Evolutionary conservation across 1,140 invertebrate genomes (phyloP).

Genomic region (Berghia stephanieae): DNA sequence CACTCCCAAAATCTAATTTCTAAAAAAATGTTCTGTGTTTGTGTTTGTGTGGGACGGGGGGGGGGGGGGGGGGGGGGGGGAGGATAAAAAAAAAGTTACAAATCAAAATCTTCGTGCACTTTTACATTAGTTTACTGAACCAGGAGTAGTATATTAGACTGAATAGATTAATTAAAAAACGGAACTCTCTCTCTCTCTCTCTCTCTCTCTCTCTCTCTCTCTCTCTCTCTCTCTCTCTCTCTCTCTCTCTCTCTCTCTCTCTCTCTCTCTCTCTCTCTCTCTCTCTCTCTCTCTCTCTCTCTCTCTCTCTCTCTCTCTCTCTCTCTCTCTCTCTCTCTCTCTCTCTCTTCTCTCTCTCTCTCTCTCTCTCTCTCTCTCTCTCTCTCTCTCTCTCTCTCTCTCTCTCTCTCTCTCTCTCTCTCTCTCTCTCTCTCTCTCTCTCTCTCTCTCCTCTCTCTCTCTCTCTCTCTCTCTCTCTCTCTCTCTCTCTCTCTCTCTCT

Average conservation of each 20-base stretch:
- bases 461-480: no score
- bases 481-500: not conserved
- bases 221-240: not conserved
- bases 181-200: not conserved
- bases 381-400: not conserved
- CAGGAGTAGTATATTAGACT: no score
- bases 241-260: not conserved
- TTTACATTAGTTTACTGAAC: no score
- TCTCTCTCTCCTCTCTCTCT: not conserved
- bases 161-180: no score
- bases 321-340: not conserved
- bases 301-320: no score
- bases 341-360: not conserved
- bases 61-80: no score
- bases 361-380: slow-evolving; percentile 11
- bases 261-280: not conserved
- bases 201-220: slow-evolving; percentile 9
- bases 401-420: not conserved
- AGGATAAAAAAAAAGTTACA: no score
- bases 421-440: no score
- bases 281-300: not conserved
- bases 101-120: no score
- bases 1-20: no score
- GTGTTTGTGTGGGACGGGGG: no score
- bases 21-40: no score